Evolutionary conservation across 1,140 invertebrate species (phyloP).

Genomic region (Carcinoscorpius rotundicauda): DNA sequence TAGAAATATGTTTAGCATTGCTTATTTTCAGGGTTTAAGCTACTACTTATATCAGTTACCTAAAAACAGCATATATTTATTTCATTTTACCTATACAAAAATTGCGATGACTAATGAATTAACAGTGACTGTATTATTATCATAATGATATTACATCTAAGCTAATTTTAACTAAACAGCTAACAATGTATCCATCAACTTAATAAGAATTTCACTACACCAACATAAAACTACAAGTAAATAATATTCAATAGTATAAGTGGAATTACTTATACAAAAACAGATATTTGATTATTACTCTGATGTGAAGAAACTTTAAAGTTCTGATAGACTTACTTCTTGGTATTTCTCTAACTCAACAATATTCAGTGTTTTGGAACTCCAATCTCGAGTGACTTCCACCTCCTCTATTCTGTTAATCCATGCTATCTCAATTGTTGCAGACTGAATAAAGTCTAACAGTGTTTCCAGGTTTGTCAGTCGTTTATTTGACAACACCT

Average conservation of each 20-base stretch:
- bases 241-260: neutral
- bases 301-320: too few species aligned
- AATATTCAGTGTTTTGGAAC: conserved; percentile 82
- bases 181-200: neutral
- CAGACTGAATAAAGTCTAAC: conserved; percentile 85
- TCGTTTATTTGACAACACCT: conserved; percentile 61
- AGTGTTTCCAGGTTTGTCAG: conserved; percentile 80
- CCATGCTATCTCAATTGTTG: conserved; percentile 90
- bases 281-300: neutral
- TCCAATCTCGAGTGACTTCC: conserved; percentile 91
- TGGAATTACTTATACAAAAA: conserved; percentile 3
- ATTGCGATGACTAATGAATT: too few species aligned
- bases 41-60: too few species aligned
- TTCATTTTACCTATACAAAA: too few species aligned
- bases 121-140: too few species aligned
- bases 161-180: neutral
- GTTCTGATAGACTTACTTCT: conserved; percentile 10
- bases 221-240: neutral
- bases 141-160: neutral
- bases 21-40: too few species aligned
- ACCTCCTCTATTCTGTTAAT: conserved; percentile 89
- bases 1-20: too few species aligned
- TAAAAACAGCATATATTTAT: too few species aligned
- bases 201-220: neutral
- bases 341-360: conserved; percentile 86